Evolutionary conservation across 1,140 invertebrate genomes (phyloP), one percentile per base, ranked within the genome.

Genomic region (Procambarus clarkii): DNA sequence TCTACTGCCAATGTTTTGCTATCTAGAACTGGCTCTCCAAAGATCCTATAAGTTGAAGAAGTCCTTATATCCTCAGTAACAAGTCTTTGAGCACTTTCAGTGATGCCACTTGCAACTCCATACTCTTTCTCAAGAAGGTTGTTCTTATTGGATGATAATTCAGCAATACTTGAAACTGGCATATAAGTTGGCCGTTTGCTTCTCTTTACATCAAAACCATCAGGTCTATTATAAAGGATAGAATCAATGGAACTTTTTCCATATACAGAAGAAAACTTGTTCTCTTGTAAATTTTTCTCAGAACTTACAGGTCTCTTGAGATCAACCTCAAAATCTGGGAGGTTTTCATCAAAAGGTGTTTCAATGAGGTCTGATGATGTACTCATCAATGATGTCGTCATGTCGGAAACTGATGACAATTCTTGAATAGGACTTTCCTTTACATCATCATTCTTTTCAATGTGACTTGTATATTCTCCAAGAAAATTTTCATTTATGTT

Each of bases 311-410:
- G 24, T 58, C 48, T 74, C n/a, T 69, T 86, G 2, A 60, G 54
- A 21, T 91, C 90, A 24, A 46, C 69, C 34, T 86, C 85, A 46
- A 87, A 83, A 18, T 87, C 85, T 74, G 90, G 89, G 9, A 91
- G 84, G n/a, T 91, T 87, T 48, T 91, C 90, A 60, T 91, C 90
- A 82, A 74, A 69, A 24, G 90, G 90, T 15, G 90, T 91, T 11
- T 86, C 84, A 7, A 87, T 64, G 60, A 91, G 77, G 69, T 91
- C 90, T 15, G 90, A 91, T 11, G 90, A 91, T 3, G 90, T 91
- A 48, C 90, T 91, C 90, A 91, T 91, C 18, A 81, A 45, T 5
- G 90, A 91, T 34, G 64, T 34, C 11, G 84, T 82, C 90, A 91
- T 91, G n/a, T 91, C 90, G 34, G 76, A 86, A 11, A 81, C 85